Evolutionary conservation across 2,113 vertebrate species (phyloP), one percentile per base, ranked within the genome.

Genomic region (Pseudonaja textilis): DNA sequence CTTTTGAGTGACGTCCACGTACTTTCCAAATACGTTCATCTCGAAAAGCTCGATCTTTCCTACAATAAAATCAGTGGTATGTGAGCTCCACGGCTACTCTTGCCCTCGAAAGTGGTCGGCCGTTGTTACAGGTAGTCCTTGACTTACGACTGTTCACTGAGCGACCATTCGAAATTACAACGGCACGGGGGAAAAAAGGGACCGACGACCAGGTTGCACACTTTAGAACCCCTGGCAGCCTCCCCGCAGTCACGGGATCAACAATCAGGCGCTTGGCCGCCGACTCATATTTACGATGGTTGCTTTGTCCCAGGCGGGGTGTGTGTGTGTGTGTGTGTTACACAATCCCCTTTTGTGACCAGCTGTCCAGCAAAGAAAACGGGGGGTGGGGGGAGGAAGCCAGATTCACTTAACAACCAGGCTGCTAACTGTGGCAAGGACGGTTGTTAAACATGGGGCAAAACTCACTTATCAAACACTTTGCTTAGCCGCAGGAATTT

Each of bases 51-150:
- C 95, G 98, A 99, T n/a, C 96, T 99, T 93, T 97, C 98, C 45
- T 90, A 93, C 95, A 99, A 99, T 97, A 98, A 98, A 97, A 99
- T 99, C 89, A 97, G 97, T 97, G 99, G 99, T 99, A 97, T 20
- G 98, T 96, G 93, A 54, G 42, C 47, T 90, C 90, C 23, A 52
- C 59, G 87, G 3, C 1, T 11, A 91, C 47, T 50, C 90, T 87
- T 88, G 91, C 91, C 18, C n/a, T 89, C 59, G 92, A 88, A 69
- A 69, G 0, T 8, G 29, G 52, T 59, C 12, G 1, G 5, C 29
- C 29, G 0, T n/a, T 14, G 26, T 50, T 12, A 23, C 61, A 29
- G 61, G 61, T 4, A 29, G 61, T n/a, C 64, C 64, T 69, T 29
- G 29, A 14, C 64, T n/a, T n/a, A 69, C 64, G 12, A 2, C 64